Percentiles rank a stretch among this genome's conserved stretches.
These are phyloP conservation scores for Stratiolaelaps scimitus DNA, from an alignment of 1,140 invertebrate species.

Conservation along the genomic window DNA sequence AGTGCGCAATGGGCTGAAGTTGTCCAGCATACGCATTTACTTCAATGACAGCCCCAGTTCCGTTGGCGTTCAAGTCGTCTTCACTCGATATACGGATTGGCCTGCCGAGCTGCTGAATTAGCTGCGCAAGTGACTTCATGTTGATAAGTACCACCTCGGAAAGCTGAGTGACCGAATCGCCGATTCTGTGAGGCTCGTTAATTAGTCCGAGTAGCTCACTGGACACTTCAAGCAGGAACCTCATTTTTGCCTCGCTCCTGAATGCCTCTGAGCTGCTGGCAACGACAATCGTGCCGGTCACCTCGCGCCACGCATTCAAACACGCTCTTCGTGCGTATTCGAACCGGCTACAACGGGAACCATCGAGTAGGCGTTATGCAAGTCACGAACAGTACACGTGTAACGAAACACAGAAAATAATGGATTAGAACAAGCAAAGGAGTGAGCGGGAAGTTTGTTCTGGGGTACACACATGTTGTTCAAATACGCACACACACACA, in stretches of 20 bases:
- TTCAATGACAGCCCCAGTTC: background rate
- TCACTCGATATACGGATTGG: background rate
- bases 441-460: background rate
- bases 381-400: too few relatives aligned
- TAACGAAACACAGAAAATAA: background rate
- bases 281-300: background rate
- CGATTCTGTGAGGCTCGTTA: background rate
- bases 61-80: background rate
- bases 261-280: background rate
- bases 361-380: background rate
- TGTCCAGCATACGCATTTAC: constrained; percentile 19
- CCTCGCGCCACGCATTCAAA: constrained; percentile 3
- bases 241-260: constrained; percentile 12
- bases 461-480: background rate
- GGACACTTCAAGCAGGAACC: constrained; percentile 4
- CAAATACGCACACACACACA: too few relatives aligned
- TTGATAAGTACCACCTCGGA: constrained; percentile 21
- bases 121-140: background rate
- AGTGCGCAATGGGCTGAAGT: background rate
- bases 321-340: constrained; percentile 12
- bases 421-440: background rate
- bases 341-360: constrained; percentile 1
- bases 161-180: background rate
- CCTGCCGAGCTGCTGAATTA: background rate
- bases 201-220: constrained; percentile 2